Conservation (phyloP, 2,797 vertebrate genomes). For the Typhlichthys subterraneus region DNA sequence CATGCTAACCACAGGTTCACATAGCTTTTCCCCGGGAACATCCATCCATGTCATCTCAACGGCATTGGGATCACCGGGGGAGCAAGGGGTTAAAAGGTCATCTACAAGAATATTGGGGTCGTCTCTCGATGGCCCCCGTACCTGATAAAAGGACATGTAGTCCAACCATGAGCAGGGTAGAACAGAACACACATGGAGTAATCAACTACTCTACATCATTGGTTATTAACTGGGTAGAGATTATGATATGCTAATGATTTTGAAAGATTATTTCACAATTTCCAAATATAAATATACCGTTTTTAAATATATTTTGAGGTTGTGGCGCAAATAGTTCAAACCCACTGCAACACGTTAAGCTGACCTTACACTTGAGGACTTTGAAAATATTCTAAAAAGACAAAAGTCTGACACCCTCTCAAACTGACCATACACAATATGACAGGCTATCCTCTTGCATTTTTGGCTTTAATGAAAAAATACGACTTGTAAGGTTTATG, state of each 20-base stretch:
- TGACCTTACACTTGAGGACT: too few relatives aligned
- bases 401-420: too few relatives aligned
- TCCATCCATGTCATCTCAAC: slow-evolving; percentile 98
- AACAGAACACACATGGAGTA: slow-evolving; percentile 2
- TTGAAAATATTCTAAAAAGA: too few relatives aligned
- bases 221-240: background rate
- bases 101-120: slow-evolving; percentile 80
- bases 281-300: too few relatives aligned
- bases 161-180: background rate
- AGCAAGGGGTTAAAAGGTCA: slow-evolving; percentile 93
- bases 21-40: slow-evolving; percentile 90
- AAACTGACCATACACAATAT: too few relatives aligned
- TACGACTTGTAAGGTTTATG: too few relatives aligned
- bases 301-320: too few relatives aligned
- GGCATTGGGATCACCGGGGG: slow-evolving; percentile 89
- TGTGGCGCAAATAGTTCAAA: too few relatives aligned
- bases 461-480: too few relatives aligned
- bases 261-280: too few relatives aligned
- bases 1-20: slow-evolving; percentile 91
- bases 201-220: background rate
- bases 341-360: too few relatives aligned
- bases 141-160: slow-evolving; percentile 65
- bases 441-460: too few relatives aligned
- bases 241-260: background rate
- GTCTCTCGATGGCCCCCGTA: slow-evolving; percentile 82